phyloP scores from a whole-genome alignment of 2,113 vertebrate genomes.

The Arothron firmamentum region DNA sequence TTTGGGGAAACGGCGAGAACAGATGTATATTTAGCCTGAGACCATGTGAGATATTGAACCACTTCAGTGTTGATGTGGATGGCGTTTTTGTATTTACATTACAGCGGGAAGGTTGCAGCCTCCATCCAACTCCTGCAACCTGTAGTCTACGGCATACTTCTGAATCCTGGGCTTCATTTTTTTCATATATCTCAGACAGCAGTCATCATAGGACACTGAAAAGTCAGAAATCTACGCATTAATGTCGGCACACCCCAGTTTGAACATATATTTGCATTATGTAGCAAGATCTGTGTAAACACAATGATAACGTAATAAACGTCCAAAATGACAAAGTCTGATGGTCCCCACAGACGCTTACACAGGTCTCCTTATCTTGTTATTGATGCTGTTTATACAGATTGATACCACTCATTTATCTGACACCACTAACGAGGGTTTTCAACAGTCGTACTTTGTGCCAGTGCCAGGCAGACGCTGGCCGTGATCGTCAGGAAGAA shows the following conservation, averaged over 20 bases:
- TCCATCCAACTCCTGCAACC: slow-evolving; percentile 62
- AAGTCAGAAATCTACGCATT: not conserved
- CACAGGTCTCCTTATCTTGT: slow-evolving; percentile 4
- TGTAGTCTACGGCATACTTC: slow-evolving; percentile 48
- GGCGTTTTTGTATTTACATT: slow-evolving; percentile 56
- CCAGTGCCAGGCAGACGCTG: slow-evolving; percentile 46
- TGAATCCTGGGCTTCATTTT: rapidly evolving
- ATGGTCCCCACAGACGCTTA: too few relatives aligned
- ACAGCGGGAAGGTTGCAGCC: slow-evolving; percentile 73
- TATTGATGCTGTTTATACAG: not conserved
- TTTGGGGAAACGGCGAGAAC: slow-evolving; percentile 19
- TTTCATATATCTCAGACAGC: slow-evolving; percentile 65
- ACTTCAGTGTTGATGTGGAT: not conserved
- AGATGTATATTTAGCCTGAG: not conserved
- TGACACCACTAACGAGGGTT: not conserved
- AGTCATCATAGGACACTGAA: slow-evolving; percentile 72
- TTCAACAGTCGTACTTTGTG: slow-evolving; percentile 63
- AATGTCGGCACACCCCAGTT: not conserved
- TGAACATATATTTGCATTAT: not conserved
- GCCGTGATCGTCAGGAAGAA: slow-evolving; percentile 49
- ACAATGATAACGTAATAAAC: too few relatives aligned
- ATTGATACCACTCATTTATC: not conserved
- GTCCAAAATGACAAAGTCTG: too few relatives aligned
- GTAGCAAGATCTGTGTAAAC: too few relatives aligned
- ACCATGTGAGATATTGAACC: not conserved